Conservation (phyloP, 2,888 invertebrate genomes). For the Teleiodes luculella region DNA sequence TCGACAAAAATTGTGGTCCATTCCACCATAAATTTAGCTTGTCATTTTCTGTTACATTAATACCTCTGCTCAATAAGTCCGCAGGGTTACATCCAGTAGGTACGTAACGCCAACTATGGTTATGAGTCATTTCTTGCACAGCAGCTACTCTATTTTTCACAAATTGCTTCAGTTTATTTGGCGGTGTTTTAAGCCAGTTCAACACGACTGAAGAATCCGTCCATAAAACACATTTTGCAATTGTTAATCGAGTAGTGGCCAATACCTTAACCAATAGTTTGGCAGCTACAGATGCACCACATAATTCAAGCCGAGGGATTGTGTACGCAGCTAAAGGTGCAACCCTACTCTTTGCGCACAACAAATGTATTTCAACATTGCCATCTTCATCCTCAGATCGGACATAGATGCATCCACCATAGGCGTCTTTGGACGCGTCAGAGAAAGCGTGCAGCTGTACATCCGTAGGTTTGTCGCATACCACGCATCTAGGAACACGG, state of each 20-base stretch:
- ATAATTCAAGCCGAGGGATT: constrained; percentile 30
- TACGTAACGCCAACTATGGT: constrained; percentile 27
- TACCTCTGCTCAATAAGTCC: constrained; percentile 29
- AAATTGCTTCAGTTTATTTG: constrained; percentile 24
- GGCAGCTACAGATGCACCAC: constrained; percentile 28
- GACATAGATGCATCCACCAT: not conserved
- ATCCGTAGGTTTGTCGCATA: not conserved
- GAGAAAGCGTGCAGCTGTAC: constrained; percentile 20
- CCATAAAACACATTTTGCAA: constrained; percentile 23
- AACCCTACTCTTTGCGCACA: constrained; percentile 21
- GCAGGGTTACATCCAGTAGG: constrained; percentile 28
- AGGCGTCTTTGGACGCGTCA: not conserved
- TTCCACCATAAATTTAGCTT: constrained; percentile 26
- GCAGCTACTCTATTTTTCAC: constrained; percentile 28
- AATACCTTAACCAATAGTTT: constrained; percentile 23
- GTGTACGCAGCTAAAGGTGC: constrained; percentile 8
- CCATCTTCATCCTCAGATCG: constrained; percentile 12
- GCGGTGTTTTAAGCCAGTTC: constrained; percentile 24
- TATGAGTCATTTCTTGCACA: constrained; percentile 26
- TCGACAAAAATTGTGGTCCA: constrained; percentile 24
- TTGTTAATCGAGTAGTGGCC: not conserved
- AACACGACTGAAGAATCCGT: constrained; percentile 31
- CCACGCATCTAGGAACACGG: constrained; percentile 25
- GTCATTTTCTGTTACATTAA: constrained; percentile 20
- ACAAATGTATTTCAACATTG: constrained; percentile 19